Conservation (phyloP, 2,888 invertebrate genomes). For the Tinea semifulvella region DNA sequence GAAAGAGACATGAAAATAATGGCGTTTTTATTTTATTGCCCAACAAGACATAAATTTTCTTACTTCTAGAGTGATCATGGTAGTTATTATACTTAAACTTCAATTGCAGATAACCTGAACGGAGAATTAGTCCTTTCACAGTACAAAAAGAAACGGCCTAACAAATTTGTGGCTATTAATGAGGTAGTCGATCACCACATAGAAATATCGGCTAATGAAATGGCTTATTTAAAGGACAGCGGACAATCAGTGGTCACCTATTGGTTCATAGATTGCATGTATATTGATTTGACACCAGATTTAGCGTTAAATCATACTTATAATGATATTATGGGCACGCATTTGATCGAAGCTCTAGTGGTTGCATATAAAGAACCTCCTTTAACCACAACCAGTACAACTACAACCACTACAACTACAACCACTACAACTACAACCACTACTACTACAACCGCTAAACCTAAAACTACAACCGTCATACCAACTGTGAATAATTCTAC, state of each 20-base stretch:
- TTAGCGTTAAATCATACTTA: conserved; percentile 72
- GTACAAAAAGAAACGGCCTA: conserved; percentile 60
- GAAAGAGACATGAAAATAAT: too few species aligned
- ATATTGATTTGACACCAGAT: conserved; percentile 70
- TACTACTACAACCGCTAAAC: conserved; percentile 35
- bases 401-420: conserved; percentile 51
- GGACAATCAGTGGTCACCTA: conserved; percentile 67
- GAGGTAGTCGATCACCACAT: conserved; percentile 67
- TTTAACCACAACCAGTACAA: conserved; percentile 55
- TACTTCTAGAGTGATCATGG: too few species aligned
- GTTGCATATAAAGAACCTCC: conserved; percentile 74
- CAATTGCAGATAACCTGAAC: conserved; percentile 69
- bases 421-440: conserved; percentile 50
- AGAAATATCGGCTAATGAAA: conserved; percentile 67
- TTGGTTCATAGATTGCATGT: conserved; percentile 84
- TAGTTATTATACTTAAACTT: too few species aligned
- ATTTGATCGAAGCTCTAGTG: conserved; percentile 75
- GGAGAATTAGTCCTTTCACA: conserved; percentile 74
- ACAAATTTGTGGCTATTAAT: conserved; percentile 71
- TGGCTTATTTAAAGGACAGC: conserved; percentile 60
- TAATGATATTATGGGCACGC: conserved; percentile 63
- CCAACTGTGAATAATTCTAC: conserved; percentile 24
- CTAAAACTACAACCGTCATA: conserved; percentile 26
- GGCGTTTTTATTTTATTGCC: too few species aligned
- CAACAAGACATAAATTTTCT: too few species aligned